phyloP scores from a whole-genome alignment of 1,140 invertebrate genomes.

The Harpegnathos saltator region DNA sequence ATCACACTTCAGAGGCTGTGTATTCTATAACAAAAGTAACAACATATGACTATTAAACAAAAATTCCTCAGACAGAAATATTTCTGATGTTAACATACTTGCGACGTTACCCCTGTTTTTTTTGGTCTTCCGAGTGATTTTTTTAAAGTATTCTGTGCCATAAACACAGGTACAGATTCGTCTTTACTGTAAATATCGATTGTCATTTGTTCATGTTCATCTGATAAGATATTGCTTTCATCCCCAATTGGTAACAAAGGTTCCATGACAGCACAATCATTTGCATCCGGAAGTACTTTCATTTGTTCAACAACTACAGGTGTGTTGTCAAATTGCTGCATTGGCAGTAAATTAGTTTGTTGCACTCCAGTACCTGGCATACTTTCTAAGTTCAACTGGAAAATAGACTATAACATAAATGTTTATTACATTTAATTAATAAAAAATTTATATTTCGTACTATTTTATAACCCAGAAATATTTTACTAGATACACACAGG shows the following conservation, averaged over 20 bases:
- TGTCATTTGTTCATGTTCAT: slow-evolving; percentile 1
- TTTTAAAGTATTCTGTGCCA: slow-evolving; percentile 18
- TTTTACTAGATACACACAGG: slow-evolving; percentile 46
- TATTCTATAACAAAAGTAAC: slow-evolving; percentile 38
- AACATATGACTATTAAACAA: background rate
- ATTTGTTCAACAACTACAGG: background rate
- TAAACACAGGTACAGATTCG: background rate
- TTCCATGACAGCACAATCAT: background rate
- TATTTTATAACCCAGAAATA: background rate
- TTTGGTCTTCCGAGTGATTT: slow-evolving; percentile 75
- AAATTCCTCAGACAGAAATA: slow-evolving; percentile 2
- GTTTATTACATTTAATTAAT: background rate
- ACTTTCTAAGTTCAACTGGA: slow-evolving; percentile 73
- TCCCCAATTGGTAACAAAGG: background rate
- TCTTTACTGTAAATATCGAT: slow-evolving; percentile 13
- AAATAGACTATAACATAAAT: slow-evolving; percentile 68
- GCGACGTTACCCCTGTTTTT: slow-evolving; percentile 65
- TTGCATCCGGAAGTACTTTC: slow-evolving; percentile 21
- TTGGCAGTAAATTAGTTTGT: slow-evolving; percentile 45
- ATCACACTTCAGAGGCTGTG: slow-evolving; percentile 86
- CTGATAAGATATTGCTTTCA: background rate
- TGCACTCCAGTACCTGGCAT: slow-evolving; percentile 34
- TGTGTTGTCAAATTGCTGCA: slow-evolving; percentile 34
- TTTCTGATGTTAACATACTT: slow-evolving; percentile 52
- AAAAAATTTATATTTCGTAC: background rate